phyloP scores from a whole-genome alignment of 2,113 vertebrate genomes.

The Guaruba guarouba region DNA sequence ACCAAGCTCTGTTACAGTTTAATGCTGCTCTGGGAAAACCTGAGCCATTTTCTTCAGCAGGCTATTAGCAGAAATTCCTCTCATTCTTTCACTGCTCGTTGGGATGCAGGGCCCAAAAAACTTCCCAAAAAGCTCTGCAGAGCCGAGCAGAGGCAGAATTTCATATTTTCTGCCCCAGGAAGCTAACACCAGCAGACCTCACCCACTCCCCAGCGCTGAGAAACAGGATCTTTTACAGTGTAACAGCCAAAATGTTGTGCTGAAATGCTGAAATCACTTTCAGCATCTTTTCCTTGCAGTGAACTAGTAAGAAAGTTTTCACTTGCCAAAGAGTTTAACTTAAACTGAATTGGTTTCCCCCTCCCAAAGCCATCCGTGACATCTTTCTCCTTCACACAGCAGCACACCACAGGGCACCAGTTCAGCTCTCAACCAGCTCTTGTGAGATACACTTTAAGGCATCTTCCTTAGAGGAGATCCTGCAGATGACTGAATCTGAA shows the following conservation, averaged over 20 bases:
- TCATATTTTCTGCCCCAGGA: not conserved
- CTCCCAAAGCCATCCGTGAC: not conserved
- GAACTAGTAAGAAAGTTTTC: not conserved
- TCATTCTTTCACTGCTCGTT: not conserved
- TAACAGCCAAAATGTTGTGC: not conserved
- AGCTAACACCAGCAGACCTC: not conserved
- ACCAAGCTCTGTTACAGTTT: not conserved
- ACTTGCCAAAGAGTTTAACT: not conserved
- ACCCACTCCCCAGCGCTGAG: accelerated
- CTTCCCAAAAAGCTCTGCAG: not conserved
- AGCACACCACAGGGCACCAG: not conserved
- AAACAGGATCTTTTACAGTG: not conserved
- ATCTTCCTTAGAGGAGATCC: not conserved
- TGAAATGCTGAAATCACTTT: not conserved
- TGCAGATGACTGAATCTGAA: not conserved
- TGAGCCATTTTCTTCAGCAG: not conserved
- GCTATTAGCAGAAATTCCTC: not conserved
- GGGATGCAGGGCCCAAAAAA: not conserved
- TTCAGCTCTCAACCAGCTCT: not conserved
- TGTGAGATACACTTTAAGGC: not conserved
- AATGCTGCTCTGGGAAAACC: not conserved
- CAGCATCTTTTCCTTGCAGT: not conserved
- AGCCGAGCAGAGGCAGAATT: not conserved
- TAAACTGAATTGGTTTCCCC: not conserved
- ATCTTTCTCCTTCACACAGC: not conserved